phyloP scores from a whole-genome alignment of 2,888 invertebrate species.

The Pollenia angustigena region DNA sequence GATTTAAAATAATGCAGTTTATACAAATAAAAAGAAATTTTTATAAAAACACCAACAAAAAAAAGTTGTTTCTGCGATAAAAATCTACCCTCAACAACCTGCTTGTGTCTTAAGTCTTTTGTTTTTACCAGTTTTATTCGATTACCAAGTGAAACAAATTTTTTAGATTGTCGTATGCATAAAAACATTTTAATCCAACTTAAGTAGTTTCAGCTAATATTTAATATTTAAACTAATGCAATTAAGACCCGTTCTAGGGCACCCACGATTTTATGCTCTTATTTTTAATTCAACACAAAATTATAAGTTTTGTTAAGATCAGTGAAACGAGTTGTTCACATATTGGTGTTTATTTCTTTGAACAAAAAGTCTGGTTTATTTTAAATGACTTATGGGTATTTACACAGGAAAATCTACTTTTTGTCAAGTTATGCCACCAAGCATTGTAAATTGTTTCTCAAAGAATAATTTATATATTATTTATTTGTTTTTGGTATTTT shows the following conservation, averaged over 20 bases:
- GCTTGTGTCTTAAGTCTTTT: constrained; percentile 23
- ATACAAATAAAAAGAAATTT: not conserved
- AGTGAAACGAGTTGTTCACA: no score
- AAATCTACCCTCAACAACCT: no score
- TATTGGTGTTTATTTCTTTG: not conserved
- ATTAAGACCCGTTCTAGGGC: constrained; percentile 23
- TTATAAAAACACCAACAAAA: not conserved
- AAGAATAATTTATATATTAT: no score
- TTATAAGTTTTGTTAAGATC: no score
- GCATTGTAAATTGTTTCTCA: no score
- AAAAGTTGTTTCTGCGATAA: not conserved
- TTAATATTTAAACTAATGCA: not conserved
- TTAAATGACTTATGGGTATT: not conserved
- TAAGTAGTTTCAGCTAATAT: not conserved
- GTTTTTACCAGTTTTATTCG: not conserved
- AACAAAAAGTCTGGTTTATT: constrained; percentile 17
- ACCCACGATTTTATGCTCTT: constrained; percentile 24
- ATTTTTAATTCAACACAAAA: not conserved
- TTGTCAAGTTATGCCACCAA: no score
- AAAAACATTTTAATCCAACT: no score
- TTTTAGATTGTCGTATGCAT: no score
- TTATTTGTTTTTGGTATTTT: no score
- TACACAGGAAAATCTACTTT: no score
- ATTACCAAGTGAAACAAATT: no score
- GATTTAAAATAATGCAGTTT: not conserved